These are phyloP conservation scores for Ploceus nigricollis DNA, from an alignment of 2,113 vertebrate genomes.

Conservation along the genomic window DNA sequence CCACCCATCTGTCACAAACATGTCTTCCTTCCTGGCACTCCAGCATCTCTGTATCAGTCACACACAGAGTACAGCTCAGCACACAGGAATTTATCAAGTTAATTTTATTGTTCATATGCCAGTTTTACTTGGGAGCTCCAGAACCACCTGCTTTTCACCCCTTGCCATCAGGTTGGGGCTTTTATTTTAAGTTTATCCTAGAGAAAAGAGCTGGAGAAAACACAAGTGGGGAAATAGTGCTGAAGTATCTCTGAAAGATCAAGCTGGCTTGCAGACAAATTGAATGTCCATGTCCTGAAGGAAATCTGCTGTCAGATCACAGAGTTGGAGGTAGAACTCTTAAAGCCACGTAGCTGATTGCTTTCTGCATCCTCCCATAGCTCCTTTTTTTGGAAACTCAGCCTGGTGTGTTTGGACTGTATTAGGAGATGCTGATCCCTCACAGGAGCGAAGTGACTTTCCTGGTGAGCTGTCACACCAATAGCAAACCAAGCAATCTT, in stretches of 20 bases:
- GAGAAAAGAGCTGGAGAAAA: not conserved
- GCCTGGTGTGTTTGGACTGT: not conserved
- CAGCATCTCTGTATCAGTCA: not conserved
- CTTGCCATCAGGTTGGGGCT: not conserved
- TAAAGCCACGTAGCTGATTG: not conserved
- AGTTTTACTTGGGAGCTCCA: not conserved
- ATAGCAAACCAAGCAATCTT: not conserved
- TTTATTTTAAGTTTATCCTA: not conserved
- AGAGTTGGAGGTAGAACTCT: not conserved
- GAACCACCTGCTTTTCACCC: not conserved
- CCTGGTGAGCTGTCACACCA: not conserved
- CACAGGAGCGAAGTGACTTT: not conserved
- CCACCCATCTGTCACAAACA: slow-evolving; percentile 49
- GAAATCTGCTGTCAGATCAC: not conserved
- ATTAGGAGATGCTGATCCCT: not conserved
- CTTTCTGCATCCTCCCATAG: not conserved
- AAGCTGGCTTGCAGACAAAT: not conserved
- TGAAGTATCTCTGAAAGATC: not conserved
- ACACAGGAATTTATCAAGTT: not conserved
- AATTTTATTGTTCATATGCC: not conserved
- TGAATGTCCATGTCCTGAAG: not conserved
- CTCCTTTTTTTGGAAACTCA: not conserved
- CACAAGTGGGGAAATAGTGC: not conserved
- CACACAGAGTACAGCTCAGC: not conserved
- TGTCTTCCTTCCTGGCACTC: not conserved